Base-by-base conservation (phyloP, 2,797 vertebrate species). In the Gila robusta region DNA sequence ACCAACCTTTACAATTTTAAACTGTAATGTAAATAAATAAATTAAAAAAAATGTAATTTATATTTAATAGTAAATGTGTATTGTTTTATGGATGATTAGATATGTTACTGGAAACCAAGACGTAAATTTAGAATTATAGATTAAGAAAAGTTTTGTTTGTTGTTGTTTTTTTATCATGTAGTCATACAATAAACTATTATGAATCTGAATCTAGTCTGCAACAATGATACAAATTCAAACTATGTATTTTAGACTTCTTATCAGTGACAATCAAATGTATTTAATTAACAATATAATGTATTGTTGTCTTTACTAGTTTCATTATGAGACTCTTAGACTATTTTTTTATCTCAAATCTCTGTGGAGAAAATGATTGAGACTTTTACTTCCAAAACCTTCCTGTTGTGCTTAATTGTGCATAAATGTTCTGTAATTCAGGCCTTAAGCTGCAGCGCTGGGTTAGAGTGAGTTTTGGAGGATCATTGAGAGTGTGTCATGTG, bases 381-480 rank as follows among this genome's bases (percentile, higher is more conserved):
- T 49, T 17, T 74, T 28, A 28, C 7, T 52, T 47, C 44, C 26
- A 6, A 9, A 52, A 49, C n/a, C 8, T 74, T 28, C 26, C 32
- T 69, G 66, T 37, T 69, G 17, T 69, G 66, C 32, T 67, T 35
- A 35, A 71, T 71, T 71, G 37, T 71, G 23, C 2, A 5, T 12
- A 21, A 23, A 23, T 14, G 26, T 44, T 41, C 1, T 41, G 47
- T 54, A 11, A 67, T 71, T 52, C 62, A 56, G 17, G 21, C 23
- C 2, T 82, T 9, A n/a, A 78, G 62, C 21, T 28, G 23, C 16
- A 70, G 10, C 3, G 1, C 16, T 78, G 11, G 23, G 44, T 85
- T 62, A 82, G 54, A 71, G 69, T 37, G 79, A 52, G 62, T 44
- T 83, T 56, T 66, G 52, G 23, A 73, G 73, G 81, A 54, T 76